A percentile compares a stretch with the other conserved stretches of the same genome.
phyloP scores from a whole-genome alignment of 2,888 invertebrate species.

The Drosophila nr. perissopoda region DNA sequence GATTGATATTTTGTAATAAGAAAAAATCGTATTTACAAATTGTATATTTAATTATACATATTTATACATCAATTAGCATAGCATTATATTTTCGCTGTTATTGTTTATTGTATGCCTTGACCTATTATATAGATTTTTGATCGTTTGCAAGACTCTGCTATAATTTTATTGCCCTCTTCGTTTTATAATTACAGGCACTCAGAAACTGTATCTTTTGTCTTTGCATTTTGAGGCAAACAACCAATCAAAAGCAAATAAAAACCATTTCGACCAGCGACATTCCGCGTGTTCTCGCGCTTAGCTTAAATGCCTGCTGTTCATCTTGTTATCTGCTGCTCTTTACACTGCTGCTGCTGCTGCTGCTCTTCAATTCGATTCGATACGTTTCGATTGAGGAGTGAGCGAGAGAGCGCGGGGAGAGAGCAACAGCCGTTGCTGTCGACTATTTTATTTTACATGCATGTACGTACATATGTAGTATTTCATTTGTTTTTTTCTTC shows the following conservation, averaged over 20 bases:
- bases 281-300: slow-evolving; percentile 22
- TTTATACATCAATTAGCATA: background rate
- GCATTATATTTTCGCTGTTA: background rate
- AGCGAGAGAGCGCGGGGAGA: slow-evolving; percentile 1
- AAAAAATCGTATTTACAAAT: background rate
- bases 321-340: slow-evolving; percentile 38
- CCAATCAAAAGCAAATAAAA: slow-evolving; percentile 10
- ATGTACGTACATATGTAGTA: slow-evolving; percentile 15
- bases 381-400: slow-evolving; percentile 53
- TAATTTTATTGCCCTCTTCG: background rate
- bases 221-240: slow-evolving; percentile 22
- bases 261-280: slow-evolving; percentile 14
- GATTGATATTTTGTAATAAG: background rate
- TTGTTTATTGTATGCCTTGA: slow-evolving; percentile 1
- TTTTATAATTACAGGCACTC: slow-evolving; percentile 29
- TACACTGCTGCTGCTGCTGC: slow-evolving; percentile 24
- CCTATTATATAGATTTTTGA: background rate
- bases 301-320: slow-evolving; percentile 22
- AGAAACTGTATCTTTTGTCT: background rate
- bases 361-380: slow-evolving; percentile 49
- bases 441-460: slow-evolving; percentile 62
- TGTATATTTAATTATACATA: background rate
- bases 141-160: slow-evolving; percentile 3
- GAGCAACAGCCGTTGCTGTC: slow-evolving; percentile 9
- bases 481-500: background rate